Percentiles rank a stretch among this genome's conserved stretches.
phyloP scores from a whole-genome alignment of 2,888 invertebrate species.

The Amiota mariae region DNA sequence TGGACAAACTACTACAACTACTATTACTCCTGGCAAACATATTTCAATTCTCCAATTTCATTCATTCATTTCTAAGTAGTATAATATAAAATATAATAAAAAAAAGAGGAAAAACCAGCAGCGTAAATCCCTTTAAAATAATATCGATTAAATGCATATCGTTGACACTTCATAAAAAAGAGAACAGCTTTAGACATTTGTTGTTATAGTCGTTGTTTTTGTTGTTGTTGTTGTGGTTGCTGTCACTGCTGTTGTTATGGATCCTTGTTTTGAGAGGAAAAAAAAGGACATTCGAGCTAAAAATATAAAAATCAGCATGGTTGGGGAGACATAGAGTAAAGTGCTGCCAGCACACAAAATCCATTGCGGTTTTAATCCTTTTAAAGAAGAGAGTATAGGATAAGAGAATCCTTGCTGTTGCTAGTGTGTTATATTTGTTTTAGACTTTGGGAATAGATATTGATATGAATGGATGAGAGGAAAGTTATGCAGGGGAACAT shows the following conservation, averaged over 20 bases:
- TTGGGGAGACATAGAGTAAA: too few relatives aligned
- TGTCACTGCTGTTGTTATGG: too few relatives aligned
- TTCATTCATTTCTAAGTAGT: too few relatives aligned
- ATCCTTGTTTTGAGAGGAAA: background rate
- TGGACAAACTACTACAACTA: too few relatives aligned
- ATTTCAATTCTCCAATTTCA: too few relatives aligned
- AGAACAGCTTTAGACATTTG: background rate
- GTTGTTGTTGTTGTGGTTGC: slow-evolving; percentile 8
- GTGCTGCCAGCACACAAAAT: slow-evolving; percentile 1
- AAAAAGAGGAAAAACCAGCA: background rate
- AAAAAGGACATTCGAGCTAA: too few relatives aligned
- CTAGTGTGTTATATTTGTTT: background rate
- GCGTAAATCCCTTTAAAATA: slow-evolving; percentile 12
- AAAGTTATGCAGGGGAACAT: too few relatives aligned
- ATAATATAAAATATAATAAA: too few relatives aligned
- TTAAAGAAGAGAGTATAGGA: slow-evolving; percentile 27
- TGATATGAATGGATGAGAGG: too few relatives aligned
- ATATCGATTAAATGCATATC: slow-evolving; percentile 36
- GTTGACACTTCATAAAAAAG: slow-evolving; percentile 29
- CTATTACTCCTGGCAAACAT: too few relatives aligned
- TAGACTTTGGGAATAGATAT: background rate
- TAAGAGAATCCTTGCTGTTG: background rate
- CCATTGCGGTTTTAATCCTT: slow-evolving; percentile 34
- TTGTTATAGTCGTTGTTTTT: slow-evolving; percentile 4
- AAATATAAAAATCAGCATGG: too few relatives aligned